Percentiles rank a stretch among this genome's conserved stretches.
phyloP scores from a whole-genome alignment of 2,113 vertebrate genomes.

The Pipra filicauda region DNA sequence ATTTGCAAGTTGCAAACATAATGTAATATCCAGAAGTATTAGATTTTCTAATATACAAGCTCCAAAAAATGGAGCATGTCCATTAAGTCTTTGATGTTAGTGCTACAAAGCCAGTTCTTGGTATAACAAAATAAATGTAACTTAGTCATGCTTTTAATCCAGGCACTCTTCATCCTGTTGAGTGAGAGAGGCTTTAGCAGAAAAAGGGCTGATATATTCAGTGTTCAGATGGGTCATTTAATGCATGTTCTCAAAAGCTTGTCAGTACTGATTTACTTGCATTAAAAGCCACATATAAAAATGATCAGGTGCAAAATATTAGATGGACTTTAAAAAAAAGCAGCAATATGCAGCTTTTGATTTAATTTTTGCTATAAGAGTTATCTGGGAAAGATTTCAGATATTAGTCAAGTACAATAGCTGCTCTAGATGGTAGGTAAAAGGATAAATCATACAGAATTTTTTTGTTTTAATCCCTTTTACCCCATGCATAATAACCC shows the following conservation, averaged over 20 bases:
- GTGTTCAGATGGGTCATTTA: not conserved
- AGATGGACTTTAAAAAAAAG: not conserved
- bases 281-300: not conserved
- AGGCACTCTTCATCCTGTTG: not conserved
- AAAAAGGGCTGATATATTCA: not conserved
- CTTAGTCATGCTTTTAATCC: conserved; percentile 34
- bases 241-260: not conserved
- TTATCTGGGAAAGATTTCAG: not conserved
- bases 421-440: not conserved
- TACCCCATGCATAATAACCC: not conserved
- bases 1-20: conserved; percentile 3
- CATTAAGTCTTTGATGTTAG: conserved; percentile 45
- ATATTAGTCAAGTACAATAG: not conserved
- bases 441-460: not conserved
- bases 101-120: not conserved
- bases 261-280: not conserved
- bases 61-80: not conserved
- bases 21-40: not conserved
- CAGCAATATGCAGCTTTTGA: not conserved
- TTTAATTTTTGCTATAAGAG: not conserved
- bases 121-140: conserved; percentile 6
- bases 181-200: not conserved
- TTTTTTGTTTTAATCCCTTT: not conserved
- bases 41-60: not conserved
- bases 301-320: not conserved